Percentiles rank a stretch among this genome's conserved stretches.
Evolutionary conservation across 1,140 invertebrate genomes (phyloP).

Genomic region (Apis cerana): DNA sequence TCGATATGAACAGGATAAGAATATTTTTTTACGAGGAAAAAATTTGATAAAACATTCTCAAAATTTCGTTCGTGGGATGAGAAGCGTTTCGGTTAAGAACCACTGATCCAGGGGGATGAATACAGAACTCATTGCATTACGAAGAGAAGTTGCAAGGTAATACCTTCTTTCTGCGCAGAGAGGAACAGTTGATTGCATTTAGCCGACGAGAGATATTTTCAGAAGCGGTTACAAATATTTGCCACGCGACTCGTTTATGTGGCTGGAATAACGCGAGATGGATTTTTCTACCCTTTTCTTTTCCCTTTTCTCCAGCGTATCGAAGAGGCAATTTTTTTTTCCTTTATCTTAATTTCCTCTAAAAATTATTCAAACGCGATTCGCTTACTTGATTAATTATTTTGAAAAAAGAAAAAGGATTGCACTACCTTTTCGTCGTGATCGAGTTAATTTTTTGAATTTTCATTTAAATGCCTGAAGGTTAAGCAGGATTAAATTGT

Average conservation of each 20-base stretch:
- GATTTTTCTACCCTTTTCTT: background rate
- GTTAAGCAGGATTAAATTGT: background rate
- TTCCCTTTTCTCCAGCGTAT: too few relatives aligned
- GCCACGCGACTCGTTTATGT: slow-evolving; percentile 35
- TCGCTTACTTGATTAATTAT: too few relatives aligned
- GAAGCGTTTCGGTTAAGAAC: too few relatives aligned
- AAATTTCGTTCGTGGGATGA: too few relatives aligned
- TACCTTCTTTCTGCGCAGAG: background rate
- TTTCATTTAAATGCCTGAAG: background rate
- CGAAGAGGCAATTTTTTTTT: too few relatives aligned
- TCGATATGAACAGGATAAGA: too few relatives aligned
- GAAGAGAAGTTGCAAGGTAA: background rate
- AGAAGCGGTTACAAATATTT: slow-evolving; percentile 42
- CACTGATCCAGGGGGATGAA: background rate
- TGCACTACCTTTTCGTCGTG: too few relatives aligned
- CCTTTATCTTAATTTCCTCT: too few relatives aligned
- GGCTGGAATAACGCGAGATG: slow-evolving; percentile 23
- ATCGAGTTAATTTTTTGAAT: too few relatives aligned
- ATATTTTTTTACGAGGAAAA: too few relatives aligned
- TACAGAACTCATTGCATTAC: background rate
- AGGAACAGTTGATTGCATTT: background rate
- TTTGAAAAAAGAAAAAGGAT: too few relatives aligned
- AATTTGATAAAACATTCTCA: background rate
- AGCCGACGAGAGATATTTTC: slow-evolving; percentile 31
- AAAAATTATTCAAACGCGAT: too few relatives aligned